Conservation (phyloP, 2,113 vertebrate genomes). For the Siniperca knerii region DNA sequence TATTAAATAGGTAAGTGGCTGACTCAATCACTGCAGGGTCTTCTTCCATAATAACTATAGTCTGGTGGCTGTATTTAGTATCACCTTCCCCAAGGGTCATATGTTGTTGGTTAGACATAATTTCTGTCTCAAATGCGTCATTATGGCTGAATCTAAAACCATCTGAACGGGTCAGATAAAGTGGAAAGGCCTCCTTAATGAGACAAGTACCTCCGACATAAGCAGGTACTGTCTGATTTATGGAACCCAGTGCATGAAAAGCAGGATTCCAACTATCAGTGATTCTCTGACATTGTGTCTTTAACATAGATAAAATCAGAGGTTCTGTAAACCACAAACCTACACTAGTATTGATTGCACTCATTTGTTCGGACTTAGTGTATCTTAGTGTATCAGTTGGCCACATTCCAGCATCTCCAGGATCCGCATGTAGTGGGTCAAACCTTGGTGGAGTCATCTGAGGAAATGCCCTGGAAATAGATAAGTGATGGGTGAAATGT, state of each 20-base stretch:
- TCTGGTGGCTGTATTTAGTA: constrained; percentile 38
- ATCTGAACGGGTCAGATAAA: not conserved
- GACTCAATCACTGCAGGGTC: constrained; percentile 65
- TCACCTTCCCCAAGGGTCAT: not conserved
- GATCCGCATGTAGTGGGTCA: not conserved
- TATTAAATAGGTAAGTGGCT: constrained; percentile 67
- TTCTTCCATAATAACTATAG: constrained; percentile 70
- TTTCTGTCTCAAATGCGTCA: not conserved
- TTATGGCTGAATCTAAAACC: not conserved
- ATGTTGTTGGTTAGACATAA: not conserved
- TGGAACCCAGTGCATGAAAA: not conserved
- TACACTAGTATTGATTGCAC: too few relatives aligned
- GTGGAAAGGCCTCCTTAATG: not conserved
- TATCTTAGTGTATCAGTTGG: not conserved
- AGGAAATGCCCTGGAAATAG: constrained; percentile 29
- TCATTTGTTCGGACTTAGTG: not conserved
- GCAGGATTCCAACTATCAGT: not conserved
- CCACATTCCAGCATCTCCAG: not conserved
- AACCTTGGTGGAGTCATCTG: constrained; percentile 5
- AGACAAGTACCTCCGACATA: not conserved
- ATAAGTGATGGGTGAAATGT: not conserved
- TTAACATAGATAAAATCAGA: not conserved
- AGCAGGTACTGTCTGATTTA: not conserved
- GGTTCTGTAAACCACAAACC: not conserved
- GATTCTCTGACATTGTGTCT: not conserved